Conservation (phyloP, 2,888 invertebrate species). For the Cryptocephalus primarius region DNA sequence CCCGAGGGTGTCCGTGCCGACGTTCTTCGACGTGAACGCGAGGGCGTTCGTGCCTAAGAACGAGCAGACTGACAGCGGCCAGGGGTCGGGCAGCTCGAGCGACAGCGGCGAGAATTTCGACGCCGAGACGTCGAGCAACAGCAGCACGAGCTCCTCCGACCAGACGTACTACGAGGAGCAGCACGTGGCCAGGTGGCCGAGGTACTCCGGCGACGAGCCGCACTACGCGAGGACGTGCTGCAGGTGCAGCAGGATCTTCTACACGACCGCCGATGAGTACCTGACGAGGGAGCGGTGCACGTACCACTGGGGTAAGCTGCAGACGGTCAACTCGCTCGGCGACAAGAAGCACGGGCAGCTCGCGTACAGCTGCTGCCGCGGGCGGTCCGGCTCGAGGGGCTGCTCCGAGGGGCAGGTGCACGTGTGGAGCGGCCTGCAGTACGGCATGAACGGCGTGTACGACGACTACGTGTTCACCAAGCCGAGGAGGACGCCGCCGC, state of each 20-base stretch:
- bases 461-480: conserved; percentile 20
- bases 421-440: conserved; percentile 58
- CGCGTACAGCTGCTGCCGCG: conserved; percentile 55
- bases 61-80: conserved; percentile 16
- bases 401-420: conserved; percentile 57
- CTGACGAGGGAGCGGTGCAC: conserved; percentile 62
- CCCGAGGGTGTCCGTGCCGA: not conserved
- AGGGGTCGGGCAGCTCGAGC: conserved; percentile 40
- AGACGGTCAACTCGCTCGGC: conserved; percentile 26
- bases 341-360: conserved; percentile 12
- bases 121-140: conserved; percentile 44
- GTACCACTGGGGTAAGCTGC: conserved; percentile 82
- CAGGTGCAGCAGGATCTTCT: conserved; percentile 15
- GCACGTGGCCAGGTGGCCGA: not conserved
- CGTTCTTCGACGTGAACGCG: conserved; percentile 52
- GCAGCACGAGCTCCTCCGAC: conserved; percentile 25
- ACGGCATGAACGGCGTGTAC: conserved; percentile 64
- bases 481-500: conserved; percentile 45
- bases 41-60: conserved; percentile 51
- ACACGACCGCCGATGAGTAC: conserved; percentile 43
- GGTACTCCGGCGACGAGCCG: not conserved
- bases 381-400: conserved; percentile 42
- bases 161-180: not conserved
- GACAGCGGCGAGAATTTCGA: conserved; percentile 22
- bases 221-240: conserved; percentile 9